Base-by-base conservation (phyloP, 2,888 invertebrate species). In the Nemotelus pantherinus region DNA sequence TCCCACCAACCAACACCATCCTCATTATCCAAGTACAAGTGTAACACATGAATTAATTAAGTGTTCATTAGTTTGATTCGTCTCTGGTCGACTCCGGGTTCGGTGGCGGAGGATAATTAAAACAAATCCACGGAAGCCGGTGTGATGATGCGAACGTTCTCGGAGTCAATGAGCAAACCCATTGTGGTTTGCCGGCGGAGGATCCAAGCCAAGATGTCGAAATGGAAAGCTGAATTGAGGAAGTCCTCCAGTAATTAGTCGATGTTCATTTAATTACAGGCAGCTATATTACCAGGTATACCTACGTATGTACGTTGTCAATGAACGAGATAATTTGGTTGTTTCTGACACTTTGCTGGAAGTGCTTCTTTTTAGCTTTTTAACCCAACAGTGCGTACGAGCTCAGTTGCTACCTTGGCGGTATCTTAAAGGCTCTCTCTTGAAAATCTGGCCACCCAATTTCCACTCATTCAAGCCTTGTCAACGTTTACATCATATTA, bases 41-140 rank as follows among this genome's bases (percentile, higher is more conserved):
- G 70, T 70, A 48, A 74, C 48, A 74, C 74, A 74, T 60, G 63
- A 48, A 60, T 48, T 74, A 74, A 74, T 74, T 74, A 74, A 74
- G 63, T 60, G 74, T 74, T 74, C 63, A 74, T 74, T 74, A 74
- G 74, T 60, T 43, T 25, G 41, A 60, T 48, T 48, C 74, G 39
- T 74, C 74, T 47, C 50, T 41, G 63, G 48, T 45, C 72, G 70
- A 25, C 25, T 25, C 25, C 25, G 55, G 57, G 57, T 2, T 58
- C 74, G 63, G 39, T 63, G 74, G 63, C 63, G 74, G 63, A 10
- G 60, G 74, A 60, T 74, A 74, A 74, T 74, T 74, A 74, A 74
- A 74, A 60, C 63, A 74, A 63, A 63, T 60, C 41, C 74, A 74
- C 74, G 63, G 63, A 60, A 74, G 48, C 74, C 74, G 74, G 74